Base-by-base conservation (phyloP, 2,888 invertebrate species). In the Entomobrya proxima region DNA sequence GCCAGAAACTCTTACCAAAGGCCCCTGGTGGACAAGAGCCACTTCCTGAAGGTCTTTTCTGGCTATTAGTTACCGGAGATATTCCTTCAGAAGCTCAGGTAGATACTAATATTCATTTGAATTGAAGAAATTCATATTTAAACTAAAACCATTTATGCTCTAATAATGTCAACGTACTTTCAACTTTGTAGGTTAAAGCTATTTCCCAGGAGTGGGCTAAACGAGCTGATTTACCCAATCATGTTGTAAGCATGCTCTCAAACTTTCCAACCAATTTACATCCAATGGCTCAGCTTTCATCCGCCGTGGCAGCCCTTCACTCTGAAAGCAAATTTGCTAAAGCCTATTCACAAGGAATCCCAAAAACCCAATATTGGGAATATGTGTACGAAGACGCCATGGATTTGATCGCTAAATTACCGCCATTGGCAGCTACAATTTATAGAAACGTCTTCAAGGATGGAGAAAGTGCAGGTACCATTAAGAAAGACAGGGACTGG, bases 251-350 rank as follows among this genome's bases (percentile, higher is more conserved):
- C 69, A 95, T 98, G 94, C 93, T 98, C 91, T 97, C 98, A 93
- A 96, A 96, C 92, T 95, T 98, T 93, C 98, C 98, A 18, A 94
- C 94, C 91, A 94, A 95, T 91, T 93, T 98, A 83, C 98, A 98
- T 92, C 98, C 98, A 0, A 98, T 98, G 98, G 95, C 97, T 0
- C 98, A 98, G 93, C 95, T 98, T 92, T 95, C 96, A 32, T 96
- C 97, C 1, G 98, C 98, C 32, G 95, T 98, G 89, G 97, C 97
- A 21, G 96, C 96, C 2, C 94, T 98, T 89, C 98, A 98, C 93
- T 96, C 95, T 91, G 98, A 98, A 93, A 97, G 97, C 91, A 95
- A 95, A 91, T 98, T 97, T 93, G 96, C 96, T 11, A 95, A 96
- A 92, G 98, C 98, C 0, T 98, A 98, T 92, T 92, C 94, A 15